Conservation (phyloP, 2,113 vertebrate species). For the Tragelaphus strepsiceros region DNA sequence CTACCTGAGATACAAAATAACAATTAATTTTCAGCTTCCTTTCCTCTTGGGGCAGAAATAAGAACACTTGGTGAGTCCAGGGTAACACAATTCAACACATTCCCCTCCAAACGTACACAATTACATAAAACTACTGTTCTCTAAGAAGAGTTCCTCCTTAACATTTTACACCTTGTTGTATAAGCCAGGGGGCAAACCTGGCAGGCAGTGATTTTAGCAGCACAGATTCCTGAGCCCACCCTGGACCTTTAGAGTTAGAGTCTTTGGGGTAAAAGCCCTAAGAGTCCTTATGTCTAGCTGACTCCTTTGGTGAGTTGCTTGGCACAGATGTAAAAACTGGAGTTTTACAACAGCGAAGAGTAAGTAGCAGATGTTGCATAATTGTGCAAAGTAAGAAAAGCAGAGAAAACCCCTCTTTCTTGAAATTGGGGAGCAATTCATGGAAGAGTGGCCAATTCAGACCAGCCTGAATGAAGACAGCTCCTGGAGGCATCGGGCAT, state of each 20-base stretch:
- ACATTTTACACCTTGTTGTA: background rate
- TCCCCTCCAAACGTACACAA: background rate
- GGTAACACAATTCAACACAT: background rate
- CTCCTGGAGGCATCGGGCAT: rapidly evolving
- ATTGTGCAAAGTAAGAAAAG: background rate
- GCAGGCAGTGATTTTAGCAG: background rate
- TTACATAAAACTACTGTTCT: background rate
- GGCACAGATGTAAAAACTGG: background rate
- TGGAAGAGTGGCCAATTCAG: background rate
- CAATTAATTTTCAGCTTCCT: background rate
- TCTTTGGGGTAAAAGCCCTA: background rate
- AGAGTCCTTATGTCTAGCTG: background rate
- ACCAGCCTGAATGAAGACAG: background rate
- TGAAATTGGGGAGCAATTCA: background rate
- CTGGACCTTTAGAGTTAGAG: background rate
- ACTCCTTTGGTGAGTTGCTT: background rate
- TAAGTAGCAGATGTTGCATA: background rate
- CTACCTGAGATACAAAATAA: background rate
- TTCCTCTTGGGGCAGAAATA: background rate
- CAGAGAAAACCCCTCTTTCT: background rate
- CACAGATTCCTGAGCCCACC: background rate
- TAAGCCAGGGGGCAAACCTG: background rate
- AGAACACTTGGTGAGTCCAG: background rate
- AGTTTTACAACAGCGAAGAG: background rate
- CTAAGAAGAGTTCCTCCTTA: background rate